Evolutionary conservation across 2,888 invertebrate genomes (phyloP).

Genomic region (Arenicola marina): DNA sequence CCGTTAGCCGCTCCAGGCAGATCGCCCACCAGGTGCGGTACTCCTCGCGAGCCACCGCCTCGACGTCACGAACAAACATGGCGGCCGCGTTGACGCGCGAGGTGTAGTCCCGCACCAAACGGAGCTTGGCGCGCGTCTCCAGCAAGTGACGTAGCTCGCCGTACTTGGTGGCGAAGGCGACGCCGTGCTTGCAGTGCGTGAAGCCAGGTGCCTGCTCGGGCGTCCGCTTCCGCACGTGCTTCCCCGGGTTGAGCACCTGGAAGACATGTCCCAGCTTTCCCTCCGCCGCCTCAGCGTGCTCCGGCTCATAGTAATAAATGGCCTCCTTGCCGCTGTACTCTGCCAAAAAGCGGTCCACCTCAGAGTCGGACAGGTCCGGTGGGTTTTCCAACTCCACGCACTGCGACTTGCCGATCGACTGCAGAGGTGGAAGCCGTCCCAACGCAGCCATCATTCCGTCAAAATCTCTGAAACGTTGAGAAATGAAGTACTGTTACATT

Average conservation of each 20-base stretch:
- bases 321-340: slow-evolving; percentile 6
- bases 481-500: no score
- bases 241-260: slow-evolving; percentile 49
- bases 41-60: slow-evolving; percentile 47
- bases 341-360: slow-evolving; percentile 9
- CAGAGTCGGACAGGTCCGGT: slow-evolving; percentile 26
- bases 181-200: slow-evolving; percentile 50
- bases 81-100: slow-evolving; percentile 42
- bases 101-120: slow-evolving; percentile 50
- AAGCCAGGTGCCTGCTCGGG: slow-evolving; percentile 36
- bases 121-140: slow-evolving; percentile 47
- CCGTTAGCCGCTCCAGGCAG: slow-evolving; percentile 40
- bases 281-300: slow-evolving; percentile 45
- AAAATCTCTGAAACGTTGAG: no score
- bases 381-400: slow-evolving; percentile 46
- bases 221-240: slow-evolving; percentile 45
- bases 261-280: slow-evolving; percentile 42
- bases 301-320: slow-evolving; percentile 35
- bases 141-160: slow-evolving; percentile 43
- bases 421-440: slow-evolving; percentile 42
- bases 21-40: slow-evolving; percentile 47
- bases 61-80: slow-evolving; percentile 48
- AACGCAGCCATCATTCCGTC: slow-evolving; percentile 13
- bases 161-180: slow-evolving; percentile 46
- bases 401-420: slow-evolving; percentile 42